Percentiles rank a stretch among this genome's conserved stretches.
These are phyloP conservation scores for Chromoteleia sp. DNA, from an alignment of 2,888 invertebrate species.

Conservation along the genomic window DNA sequence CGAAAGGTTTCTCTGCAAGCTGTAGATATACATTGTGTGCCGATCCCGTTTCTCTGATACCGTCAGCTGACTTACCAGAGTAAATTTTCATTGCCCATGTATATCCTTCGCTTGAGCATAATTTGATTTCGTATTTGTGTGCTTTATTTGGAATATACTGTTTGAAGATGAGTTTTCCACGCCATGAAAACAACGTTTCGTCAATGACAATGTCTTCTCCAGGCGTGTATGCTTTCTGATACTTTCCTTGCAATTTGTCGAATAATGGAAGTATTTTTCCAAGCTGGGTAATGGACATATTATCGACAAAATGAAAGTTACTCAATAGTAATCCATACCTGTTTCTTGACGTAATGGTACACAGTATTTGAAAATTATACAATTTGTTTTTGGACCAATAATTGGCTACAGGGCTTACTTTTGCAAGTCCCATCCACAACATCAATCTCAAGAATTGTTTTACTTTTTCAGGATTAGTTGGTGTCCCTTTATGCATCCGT, in stretches of 20 bases:
- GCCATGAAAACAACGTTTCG: constrained; percentile 73
- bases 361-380: too few species aligned
- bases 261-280: constrained; percentile 61
- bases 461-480: constrained; percentile 71
- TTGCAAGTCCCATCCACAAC: constrained; percentile 63
- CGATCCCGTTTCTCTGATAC: too few species aligned
- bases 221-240: constrained; percentile 53
- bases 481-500: constrained; percentile 68
- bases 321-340: constrained; percentile 62
- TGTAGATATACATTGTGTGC: constrained; percentile 40
- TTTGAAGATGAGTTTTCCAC: constrained; percentile 73
- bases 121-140: constrained; percentile 72
- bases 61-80: constrained; percentile 60
- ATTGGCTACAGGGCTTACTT: constrained; percentile 53
- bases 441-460: constrained; percentile 68
- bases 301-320: constrained; percentile 58
- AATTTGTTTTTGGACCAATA: constrained; percentile 26
- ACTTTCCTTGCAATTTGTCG: constrained; percentile 51
- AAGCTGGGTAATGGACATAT: constrained; percentile 49
- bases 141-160: constrained; percentile 73
- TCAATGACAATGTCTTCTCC: constrained; percentile 64
- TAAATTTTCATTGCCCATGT: constrained; percentile 70
- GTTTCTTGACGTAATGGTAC: constrained; percentile 24
- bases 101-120: constrained; percentile 69
- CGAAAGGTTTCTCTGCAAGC: constrained; percentile 41